Conservation (phyloP, 2,797 vertebrate genomes). For the Oryzias dopingdopingensis region DNA sequence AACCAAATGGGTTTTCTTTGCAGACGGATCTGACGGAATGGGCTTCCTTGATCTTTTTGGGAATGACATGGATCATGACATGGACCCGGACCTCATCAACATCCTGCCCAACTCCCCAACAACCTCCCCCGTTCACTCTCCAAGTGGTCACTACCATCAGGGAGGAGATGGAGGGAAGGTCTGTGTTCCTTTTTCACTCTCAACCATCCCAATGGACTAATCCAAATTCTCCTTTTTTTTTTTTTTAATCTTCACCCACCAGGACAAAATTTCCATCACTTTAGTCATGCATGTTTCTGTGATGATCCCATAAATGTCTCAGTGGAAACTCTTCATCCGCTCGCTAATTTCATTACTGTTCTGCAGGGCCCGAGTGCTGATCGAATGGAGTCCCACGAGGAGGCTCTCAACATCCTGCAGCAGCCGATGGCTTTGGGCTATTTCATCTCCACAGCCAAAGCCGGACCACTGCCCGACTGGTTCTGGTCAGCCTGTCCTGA, state of each 20-base stretch:
- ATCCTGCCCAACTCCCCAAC: conserved; percentile 95
- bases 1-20: not conserved
- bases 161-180: conserved; percentile 97
- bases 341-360: not conserved
- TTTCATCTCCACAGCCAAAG: conserved; percentile 98
- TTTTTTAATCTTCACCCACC: too few relatives aligned
- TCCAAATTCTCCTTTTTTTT: too few relatives aligned
- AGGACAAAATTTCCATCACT: too few relatives aligned
- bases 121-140: conserved; percentile 94
- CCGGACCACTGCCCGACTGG: conserved; percentile 98
- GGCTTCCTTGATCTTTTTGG: conserved; percentile 92
- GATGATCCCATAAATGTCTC: not conserved
- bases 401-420: conserved; percentile 97
- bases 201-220: not conserved
- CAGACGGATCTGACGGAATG: conserved; percentile 94
- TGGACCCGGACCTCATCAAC: conserved; percentile 96
- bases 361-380: conserved; percentile 92
- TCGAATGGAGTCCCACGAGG: conserved; percentile 96
- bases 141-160: conserved; percentile 91
- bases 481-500: conserved; percentile 99
- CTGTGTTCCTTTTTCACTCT: conserved; percentile 3
- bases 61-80: conserved; percentile 93
- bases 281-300: too few relatives aligned
- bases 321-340: not conserved
- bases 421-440: conserved; percentile 98